Conservation (phyloP, 2,113 vertebrate genomes). For the Oxyura jamaicensis region DNA sequence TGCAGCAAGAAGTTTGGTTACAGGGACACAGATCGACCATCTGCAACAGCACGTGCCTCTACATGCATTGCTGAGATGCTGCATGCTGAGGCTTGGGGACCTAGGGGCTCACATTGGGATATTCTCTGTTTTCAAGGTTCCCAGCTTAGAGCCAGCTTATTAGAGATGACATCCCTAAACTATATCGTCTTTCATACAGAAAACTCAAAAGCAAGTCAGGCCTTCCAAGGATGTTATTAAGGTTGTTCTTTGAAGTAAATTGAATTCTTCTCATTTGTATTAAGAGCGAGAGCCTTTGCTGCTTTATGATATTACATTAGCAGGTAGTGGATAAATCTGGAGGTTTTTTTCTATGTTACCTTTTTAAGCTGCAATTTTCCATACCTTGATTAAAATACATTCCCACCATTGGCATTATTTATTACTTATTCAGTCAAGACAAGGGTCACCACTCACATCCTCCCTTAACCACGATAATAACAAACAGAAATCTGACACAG, state of each 20-base stretch:
- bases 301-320: background rate
- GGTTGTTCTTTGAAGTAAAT: constrained; percentile 41
- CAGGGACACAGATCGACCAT: background rate
- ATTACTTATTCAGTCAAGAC: background rate
- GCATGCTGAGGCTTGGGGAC: background rate
- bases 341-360: background rate
- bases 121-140: background rate
- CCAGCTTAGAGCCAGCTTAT: background rate
- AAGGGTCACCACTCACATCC: background rate
- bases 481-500: background rate
- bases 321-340: background rate
- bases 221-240: constrained; percentile 11
- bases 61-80: background rate
- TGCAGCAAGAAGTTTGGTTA: background rate
- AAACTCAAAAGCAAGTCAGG: constrained; percentile 39
- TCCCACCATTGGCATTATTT: constrained; percentile 29
- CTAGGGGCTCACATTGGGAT: background rate
- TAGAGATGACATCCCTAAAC: background rate
- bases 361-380: constrained; percentile 33
- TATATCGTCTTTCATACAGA: constrained; percentile 30
- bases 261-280: constrained; percentile 39
- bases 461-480: constrained; percentile 49
- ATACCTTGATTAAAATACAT: constrained; percentile 46
- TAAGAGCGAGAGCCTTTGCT: constrained; percentile 21
- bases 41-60: fast-evolving